These are phyloP conservation scores for Pimephales promelas DNA, from an alignment of 2,113 vertebrate genomes.

Conservation along the genomic window DNA sequence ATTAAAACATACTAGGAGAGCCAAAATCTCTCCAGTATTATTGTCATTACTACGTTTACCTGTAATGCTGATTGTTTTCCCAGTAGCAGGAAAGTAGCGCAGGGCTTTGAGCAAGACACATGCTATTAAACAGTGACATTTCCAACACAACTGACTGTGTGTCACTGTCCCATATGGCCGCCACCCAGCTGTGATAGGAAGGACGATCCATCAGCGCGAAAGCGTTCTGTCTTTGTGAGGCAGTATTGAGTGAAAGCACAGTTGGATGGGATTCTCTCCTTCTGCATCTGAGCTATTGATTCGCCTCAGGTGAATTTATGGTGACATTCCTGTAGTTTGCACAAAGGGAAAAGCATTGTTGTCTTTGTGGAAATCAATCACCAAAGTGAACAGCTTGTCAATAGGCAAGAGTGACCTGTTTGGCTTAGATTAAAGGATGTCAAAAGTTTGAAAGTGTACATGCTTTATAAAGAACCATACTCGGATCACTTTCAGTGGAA, in stretches of 20 bases:
- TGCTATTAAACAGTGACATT: constrained; percentile 17
- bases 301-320: constrained; percentile 24
- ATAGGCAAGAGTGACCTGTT: constrained; percentile 31
- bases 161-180: neutral
- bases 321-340: constrained; percentile 39
- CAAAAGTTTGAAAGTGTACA: constrained; percentile 4
- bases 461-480: neutral
- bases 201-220: constrained; percentile 10
- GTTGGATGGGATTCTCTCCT: constrained; percentile 24
- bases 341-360: constrained; percentile 37
- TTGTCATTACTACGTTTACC: neutral
- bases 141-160: constrained; percentile 6
- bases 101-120: neutral
- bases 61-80: neutral
- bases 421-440: neutral
- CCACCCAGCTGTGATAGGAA: constrained; percentile 24
- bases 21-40: neutral
- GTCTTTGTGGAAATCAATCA: constrained; percentile 33
- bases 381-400: neutral
- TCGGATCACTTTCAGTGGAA: neutral
- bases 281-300: constrained; percentile 21
- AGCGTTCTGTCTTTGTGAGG: constrained; percentile 7
- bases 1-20: neutral
- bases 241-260: constrained; percentile 14
- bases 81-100: neutral